Conservation (phyloP, 2,888 invertebrate genomes). For the Trichogramma dendrolimi region DNA sequence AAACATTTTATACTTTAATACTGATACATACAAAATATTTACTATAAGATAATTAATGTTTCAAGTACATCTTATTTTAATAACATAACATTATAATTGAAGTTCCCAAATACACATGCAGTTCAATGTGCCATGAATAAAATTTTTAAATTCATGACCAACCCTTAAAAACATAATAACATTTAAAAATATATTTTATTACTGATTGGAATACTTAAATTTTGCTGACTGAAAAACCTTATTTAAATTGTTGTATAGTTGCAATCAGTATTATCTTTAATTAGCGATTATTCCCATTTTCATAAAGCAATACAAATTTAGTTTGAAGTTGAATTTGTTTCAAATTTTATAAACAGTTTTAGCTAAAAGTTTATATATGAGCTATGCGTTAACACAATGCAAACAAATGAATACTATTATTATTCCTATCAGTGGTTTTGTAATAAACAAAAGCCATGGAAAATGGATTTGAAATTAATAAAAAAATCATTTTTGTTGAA, state of each 20-base stretch:
- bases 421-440: not conserved
- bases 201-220: not conserved
- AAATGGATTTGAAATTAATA: not conserved
- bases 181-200: not conserved
- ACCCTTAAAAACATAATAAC: not conserved
- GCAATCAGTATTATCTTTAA: not conserved
- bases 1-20: no score
- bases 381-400: no score
- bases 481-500: not conserved
- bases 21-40: no score
- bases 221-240: not conserved
- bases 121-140: slow-evolving; percentile 34
- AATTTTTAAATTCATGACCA: slow-evolving; percentile 16
- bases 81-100: not conserved
- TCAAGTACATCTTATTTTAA: no score
- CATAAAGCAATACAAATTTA: no score
- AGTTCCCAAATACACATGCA: slow-evolving; percentile 27
- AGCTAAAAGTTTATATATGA: no score
- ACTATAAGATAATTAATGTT: no score
- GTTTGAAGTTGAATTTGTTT: no score
- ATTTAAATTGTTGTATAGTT: not conserved
- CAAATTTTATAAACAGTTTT: no score
- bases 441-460: not conserved
- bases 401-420: slow-evolving; percentile 15
- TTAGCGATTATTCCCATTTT: no score